Conservation (phyloP, 2,113 vertebrate genomes). For the Stomatorhinus ivindoensis region DNA sequence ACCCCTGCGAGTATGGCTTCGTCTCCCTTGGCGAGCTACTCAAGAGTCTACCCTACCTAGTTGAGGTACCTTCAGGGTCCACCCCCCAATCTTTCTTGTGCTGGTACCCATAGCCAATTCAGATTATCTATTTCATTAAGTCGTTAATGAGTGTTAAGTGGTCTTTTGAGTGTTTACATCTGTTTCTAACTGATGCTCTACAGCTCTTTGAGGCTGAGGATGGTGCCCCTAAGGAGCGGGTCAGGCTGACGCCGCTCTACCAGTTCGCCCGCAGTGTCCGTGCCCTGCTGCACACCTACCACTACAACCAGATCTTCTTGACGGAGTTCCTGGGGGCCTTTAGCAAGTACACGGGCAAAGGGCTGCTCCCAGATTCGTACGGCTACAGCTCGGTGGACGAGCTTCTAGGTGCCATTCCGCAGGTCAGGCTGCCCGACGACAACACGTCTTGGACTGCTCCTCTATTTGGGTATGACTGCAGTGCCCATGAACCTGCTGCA, state of each 20-base stretch:
- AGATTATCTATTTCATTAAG: not conserved
- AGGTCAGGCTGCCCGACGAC: conserved; percentile 56
- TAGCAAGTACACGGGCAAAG: conserved; percentile 76
- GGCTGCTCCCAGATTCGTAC: conserved; percentile 71
- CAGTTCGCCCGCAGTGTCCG: conserved; percentile 85
- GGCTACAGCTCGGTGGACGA: conserved; percentile 79
- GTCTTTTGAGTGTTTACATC: not conserved
- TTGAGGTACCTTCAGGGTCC: conserved; percentile 66
- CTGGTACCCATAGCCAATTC: not conserved
- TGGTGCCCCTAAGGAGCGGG: conserved; percentile 55
- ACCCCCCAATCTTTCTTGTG: not conserved
- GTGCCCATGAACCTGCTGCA: not conserved
- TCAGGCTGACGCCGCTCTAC: conserved; percentile 83
- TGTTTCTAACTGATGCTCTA: not conserved
- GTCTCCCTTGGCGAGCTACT: conserved; percentile 85
- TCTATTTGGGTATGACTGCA: not conserved
- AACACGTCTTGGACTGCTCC: not conserved
- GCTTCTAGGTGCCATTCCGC: conserved; percentile 81
- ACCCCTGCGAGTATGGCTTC: conserved; percentile 96
- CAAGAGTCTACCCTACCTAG: conserved; percentile 86
- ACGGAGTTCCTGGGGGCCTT: conserved; percentile 82
- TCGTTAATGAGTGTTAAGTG: not conserved
- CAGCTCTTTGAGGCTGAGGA: conserved; percentile 68
- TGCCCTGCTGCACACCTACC: conserved; percentile 88
- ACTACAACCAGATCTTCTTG: conserved; percentile 96